Percentiles rank a stretch among this genome's conserved stretches.
Evolutionary conservation across 2,797 vertebrate species (phyloP).

Genomic region (Potorous gilbertii): DNA sequence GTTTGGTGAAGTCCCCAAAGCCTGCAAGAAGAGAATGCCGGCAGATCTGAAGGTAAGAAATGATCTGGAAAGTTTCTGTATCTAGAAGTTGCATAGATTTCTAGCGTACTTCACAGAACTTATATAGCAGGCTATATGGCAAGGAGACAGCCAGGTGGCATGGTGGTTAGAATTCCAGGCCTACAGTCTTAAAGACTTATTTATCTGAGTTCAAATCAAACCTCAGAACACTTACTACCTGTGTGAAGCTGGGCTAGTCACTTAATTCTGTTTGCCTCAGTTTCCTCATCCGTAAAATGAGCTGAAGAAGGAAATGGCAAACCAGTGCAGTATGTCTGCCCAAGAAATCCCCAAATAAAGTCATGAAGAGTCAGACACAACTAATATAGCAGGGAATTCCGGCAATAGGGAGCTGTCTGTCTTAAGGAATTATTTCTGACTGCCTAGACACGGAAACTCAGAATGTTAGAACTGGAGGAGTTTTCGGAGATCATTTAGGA

Average conservation of each 20-base stretch:
- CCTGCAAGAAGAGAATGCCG: slow-evolving; percentile 70
- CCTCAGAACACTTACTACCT: not conserved
- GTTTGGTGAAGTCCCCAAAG: slow-evolving; percentile 27
- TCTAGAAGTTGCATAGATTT: not conserved
- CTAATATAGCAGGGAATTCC: not conserved
- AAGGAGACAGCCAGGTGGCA: not conserved
- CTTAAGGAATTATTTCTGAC: not conserved
- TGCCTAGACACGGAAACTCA: not conserved
- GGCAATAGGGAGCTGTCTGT: not conserved
- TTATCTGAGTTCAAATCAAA: not conserved
- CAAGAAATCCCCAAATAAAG: not conserved
- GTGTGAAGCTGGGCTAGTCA: not conserved
- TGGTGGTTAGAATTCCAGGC: not conserved
- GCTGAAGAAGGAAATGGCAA: not conserved
- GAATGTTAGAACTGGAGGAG: not conserved
- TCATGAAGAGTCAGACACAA: not conserved
- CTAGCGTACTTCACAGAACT: slow-evolving; percentile 17
- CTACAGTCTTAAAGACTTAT: not conserved
- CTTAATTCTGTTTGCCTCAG: not conserved
- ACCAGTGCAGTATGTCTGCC: not conserved
- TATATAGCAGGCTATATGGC: not conserved
- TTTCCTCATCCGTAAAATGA: not conserved
- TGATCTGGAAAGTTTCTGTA: not conserved
- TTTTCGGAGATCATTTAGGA: accelerated
- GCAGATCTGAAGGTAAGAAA: slow-evolving; percentile 83